A percentile compares a stretch with the other conserved stretches of the same genome.
phyloP scores from a whole-genome alignment of 1,140 invertebrate genomes.

The Drosophila murphyi region DNA sequence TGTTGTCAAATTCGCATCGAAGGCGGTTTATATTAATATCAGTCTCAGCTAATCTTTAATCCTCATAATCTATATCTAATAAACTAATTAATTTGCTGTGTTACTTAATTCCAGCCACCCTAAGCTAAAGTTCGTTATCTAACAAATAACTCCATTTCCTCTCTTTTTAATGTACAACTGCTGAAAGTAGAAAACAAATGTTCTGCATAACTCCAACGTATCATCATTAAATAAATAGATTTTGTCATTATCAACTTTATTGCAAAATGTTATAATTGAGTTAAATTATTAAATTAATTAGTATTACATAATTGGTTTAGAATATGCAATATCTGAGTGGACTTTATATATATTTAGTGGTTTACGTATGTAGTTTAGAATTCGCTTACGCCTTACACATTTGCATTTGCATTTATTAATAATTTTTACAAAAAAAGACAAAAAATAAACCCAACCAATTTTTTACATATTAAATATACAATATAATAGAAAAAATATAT shows the following conservation, averaged over 20 bases:
- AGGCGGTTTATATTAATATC: neutral
- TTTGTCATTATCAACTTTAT: slow-evolving; percentile 71
- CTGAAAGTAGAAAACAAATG: neutral
- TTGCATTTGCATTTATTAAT: slow-evolving; percentile 11
- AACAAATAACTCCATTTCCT: neutral
- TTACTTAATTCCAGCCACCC: too few relatives aligned
- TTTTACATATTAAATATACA: slow-evolving; percentile 20
- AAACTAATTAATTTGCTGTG: too few relatives aligned
- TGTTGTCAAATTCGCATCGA: slow-evolving; percentile 2
- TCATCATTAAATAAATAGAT: slow-evolving; percentile 51
- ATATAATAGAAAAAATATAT: slow-evolving; percentile 22
- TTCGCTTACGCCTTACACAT: slow-evolving; percentile 40
- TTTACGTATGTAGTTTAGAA: slow-evolving; percentile 35
- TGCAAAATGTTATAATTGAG: slow-evolving; percentile 63
- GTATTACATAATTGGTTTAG: slow-evolving; percentile 25
- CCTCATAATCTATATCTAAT: neutral
- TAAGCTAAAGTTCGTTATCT: too few relatives aligned
- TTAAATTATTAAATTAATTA: slow-evolving; percentile 34
- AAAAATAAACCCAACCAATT: slow-evolving; percentile 39
- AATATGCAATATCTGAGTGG: slow-evolving; percentile 7
- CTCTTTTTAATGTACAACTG: slow-evolving; percentile 59
- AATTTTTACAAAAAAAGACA: slow-evolving; percentile 38
- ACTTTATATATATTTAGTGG: neutral
- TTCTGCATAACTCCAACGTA: slow-evolving; percentile 46
- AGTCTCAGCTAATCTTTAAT: neutral